Evolutionary conservation across 2,797 vertebrate species (phyloP), one percentile per base, ranked within the genome.

Genomic region (Eulemur albifrons): DNA sequence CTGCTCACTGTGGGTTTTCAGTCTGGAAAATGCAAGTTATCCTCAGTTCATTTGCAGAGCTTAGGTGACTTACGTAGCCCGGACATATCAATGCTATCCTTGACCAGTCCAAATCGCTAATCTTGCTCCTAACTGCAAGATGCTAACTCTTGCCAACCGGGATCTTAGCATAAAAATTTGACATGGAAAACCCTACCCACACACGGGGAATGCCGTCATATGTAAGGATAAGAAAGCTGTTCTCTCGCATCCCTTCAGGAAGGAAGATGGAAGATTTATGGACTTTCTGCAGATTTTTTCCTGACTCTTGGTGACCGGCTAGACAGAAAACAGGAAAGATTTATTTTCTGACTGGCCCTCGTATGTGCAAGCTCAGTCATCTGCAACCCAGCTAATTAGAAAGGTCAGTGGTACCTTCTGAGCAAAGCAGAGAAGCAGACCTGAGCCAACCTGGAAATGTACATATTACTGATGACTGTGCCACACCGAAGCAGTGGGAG

Each of bases 301-400:
- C 52, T 88, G 84, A 93, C n/a, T 76, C n/a, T 92, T 35, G 6
- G n/a, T 90, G 63, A 94, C 80, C 38, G 8, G 30, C 79, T 90
- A 88, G 79, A 93, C 35, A 93, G 91, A 91, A 95, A 96, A 45
- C 12, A 69, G 82, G 43, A 30, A 45, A 95, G 88, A 97, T 95
- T 91, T 76, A 91, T 96, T 95, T 96, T 82, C 75, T 96, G 76
- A 70, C 88, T 63, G 30, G 43, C 65, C 32, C 59, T 89, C 52
- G 1, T 83, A 75, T 77, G 45, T 72, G 88, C 79, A 87, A 95
- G 82, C 90, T 94, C 88, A 94, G 73, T 95, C 94, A 75, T 87
- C 88, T 89, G 85, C 85, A 97, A 69, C 91, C n/a, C 82, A 93
- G 79, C 79, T 96, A 93, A 97, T 97, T 93, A 94, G 77, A 94